Percentiles rank a stretch among this genome's conserved stretches.
Evolutionary conservation across 2,797 vertebrate species (phyloP).

Genomic region (Eupleurogrammus muticus): DNA sequence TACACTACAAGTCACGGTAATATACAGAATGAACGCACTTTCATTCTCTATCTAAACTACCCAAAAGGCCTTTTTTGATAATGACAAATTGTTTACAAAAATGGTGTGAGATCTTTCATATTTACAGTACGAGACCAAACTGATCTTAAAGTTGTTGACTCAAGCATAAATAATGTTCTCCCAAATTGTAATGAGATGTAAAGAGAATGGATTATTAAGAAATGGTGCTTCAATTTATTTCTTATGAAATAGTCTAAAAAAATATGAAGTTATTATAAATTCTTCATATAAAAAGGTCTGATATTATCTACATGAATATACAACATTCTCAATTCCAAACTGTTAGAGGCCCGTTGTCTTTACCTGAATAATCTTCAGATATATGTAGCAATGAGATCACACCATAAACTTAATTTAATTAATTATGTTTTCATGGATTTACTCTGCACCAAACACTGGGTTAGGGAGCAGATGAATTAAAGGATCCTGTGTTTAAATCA

Average conservation of each 20-base stretch:
- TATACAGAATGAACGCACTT: neutral
- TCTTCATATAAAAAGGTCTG: neutral
- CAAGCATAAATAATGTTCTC: neutral
- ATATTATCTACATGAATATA: neutral
- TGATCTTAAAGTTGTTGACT: neutral
- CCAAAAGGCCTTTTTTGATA: neutral
- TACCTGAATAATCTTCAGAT: neutral
- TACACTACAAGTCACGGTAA: constrained; percentile 2
- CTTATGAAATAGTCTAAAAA: neutral
- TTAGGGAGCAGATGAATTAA: constrained; percentile 11
- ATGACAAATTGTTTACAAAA: neutral
- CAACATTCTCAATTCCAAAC: neutral
- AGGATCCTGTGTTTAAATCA: constrained; percentile 11
- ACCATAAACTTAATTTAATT: neutral
- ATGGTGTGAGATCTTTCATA: neutral
- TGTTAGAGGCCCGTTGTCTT: neutral
- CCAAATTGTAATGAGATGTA: neutral
- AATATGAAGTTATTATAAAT: neutral
- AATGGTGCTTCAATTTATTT: neutral
- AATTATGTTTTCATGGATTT: constrained; percentile 1
- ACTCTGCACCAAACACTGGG: neutral
- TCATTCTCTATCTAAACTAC: neutral
- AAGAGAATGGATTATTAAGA: neutral
- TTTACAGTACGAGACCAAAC: neutral
- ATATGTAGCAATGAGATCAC: neutral